Percentiles rank a stretch among this genome's conserved stretches.
These are phyloP conservation scores for Busseola fusca DNA, from an alignment of 2,888 invertebrate species.

Conservation along the genomic window DNA sequence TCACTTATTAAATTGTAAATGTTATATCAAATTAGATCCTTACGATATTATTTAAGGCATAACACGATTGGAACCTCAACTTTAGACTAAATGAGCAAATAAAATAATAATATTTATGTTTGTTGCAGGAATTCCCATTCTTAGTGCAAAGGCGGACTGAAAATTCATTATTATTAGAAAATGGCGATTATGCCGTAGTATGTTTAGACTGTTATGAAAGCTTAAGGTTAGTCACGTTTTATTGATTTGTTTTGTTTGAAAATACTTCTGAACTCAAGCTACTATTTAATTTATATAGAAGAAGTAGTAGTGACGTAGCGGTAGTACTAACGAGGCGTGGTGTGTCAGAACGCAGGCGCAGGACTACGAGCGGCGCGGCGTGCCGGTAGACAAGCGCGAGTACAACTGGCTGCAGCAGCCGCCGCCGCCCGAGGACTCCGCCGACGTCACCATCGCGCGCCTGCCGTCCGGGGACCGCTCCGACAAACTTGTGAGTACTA, in stretches of 20 bases:
- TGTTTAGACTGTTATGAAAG: constrained; percentile 98
- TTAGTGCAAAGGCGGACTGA: constrained; percentile 95
- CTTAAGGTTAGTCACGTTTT: constrained; percentile 88
- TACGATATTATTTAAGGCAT: neutral
- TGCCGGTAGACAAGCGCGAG: constrained; percentile 96
- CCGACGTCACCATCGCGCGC: constrained; percentile 94
- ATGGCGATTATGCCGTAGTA: constrained; percentile 96
- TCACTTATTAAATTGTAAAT: neutral
- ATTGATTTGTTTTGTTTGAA: neutral
- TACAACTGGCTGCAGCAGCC: constrained; percentile 98
- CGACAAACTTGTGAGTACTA: constrained; percentile 91
- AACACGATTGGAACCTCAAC: neutral
- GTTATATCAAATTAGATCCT: neutral
- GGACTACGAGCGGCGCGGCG: constrained; percentile 96
- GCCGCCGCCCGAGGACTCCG: constrained; percentile 96
- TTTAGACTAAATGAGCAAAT: neutral
- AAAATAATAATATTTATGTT: constrained; percentile 5
- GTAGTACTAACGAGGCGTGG: neutral
- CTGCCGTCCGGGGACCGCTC: constrained; percentile 95
- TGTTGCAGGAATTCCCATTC: constrained; percentile 95
- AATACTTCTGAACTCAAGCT: neutral
- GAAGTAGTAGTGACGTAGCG: neutral
- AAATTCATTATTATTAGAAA: constrained; percentile 95
- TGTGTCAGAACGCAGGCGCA: constrained; percentile 93
- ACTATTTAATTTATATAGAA: neutral